A percentile compares a stretch with the other conserved stretches of the same genome.
These are phyloP conservation scores for Psephotus haematonotus DNA, from an alignment of 2,113 vertebrate genomes.

Conservation along the genomic window DNA sequence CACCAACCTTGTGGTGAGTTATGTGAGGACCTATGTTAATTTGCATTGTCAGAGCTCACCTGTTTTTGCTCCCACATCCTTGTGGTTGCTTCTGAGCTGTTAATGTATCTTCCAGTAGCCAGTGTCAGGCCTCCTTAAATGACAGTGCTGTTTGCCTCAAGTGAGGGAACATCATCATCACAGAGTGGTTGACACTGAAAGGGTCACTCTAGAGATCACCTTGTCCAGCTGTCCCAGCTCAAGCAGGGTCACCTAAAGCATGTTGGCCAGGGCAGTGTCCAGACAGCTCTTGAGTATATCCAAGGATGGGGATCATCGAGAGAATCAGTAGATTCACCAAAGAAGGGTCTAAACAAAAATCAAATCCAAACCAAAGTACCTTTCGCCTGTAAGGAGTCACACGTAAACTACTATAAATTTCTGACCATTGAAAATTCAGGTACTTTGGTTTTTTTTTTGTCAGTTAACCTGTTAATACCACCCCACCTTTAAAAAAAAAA, in stretches of 20 bases:
- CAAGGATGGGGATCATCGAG: not conserved
- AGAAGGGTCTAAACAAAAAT: not conserved
- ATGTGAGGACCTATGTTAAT: fast-evolving
- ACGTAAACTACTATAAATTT: not conserved
- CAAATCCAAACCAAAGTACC: not conserved
- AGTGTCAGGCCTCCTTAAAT: not conserved
- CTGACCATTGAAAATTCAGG: not conserved
- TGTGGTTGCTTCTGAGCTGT: not conserved
- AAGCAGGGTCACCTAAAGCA: not conserved
- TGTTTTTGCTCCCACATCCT: not conserved
- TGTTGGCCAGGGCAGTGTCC: not conserved
- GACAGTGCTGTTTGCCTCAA: not conserved
- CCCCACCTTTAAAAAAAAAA: not conserved
- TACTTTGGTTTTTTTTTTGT: not conserved
- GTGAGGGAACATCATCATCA: not conserved
- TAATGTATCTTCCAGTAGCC: not conserved
- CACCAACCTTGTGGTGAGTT: not conserved
- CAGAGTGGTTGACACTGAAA: not conserved
- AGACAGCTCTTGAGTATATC: not conserved
- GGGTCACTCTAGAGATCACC: not conserved
- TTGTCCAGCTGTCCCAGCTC: not conserved
- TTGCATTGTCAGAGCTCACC: not conserved
- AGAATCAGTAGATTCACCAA: not conserved
- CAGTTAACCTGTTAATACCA: not conserved
- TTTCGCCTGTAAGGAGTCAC: not conserved